phyloP scores from a whole-genome alignment of 2,113 vertebrate genomes.

The mouse (Mus musculus) region DNA sequence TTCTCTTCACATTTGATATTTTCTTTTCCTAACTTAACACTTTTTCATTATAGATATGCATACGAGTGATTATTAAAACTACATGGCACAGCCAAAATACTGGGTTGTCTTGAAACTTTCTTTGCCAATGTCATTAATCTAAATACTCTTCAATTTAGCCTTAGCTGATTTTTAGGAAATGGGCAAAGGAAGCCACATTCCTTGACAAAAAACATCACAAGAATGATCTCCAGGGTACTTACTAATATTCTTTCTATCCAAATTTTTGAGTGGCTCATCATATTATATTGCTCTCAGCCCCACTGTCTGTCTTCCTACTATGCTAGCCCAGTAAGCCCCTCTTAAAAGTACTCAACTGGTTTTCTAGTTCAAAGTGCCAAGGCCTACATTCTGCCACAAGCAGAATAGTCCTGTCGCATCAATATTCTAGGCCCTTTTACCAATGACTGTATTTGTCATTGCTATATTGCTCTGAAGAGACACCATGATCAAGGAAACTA shows the following conservation, averaged over 20 bases:
- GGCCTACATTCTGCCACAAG: background rate
- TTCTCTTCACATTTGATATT: background rate
- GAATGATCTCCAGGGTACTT: background rate
- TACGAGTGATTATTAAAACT: background rate
- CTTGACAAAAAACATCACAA: background rate
- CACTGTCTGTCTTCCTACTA: background rate
- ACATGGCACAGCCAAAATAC: background rate
- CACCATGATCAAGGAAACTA: background rate
- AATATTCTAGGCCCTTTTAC: background rate
- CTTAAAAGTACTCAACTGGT: background rate
- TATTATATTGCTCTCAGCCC: background rate
- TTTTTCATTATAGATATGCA: background rate
- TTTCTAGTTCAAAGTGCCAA: background rate
- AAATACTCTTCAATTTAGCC: background rate
- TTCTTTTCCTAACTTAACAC: background rate
- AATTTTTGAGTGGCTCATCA: background rate
- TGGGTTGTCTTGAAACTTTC: background rate
- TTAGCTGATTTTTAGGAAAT: background rate
- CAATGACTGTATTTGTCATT: background rate
- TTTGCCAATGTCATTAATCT: background rate
- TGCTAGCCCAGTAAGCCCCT: background rate
- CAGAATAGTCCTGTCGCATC: background rate
- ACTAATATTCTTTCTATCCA: background rate
- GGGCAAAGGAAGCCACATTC: background rate
- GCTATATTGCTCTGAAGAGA: background rate